phyloP scores from a whole-genome alignment of 2,113 vertebrate genomes.

The Tragulus kanchil region DNA sequence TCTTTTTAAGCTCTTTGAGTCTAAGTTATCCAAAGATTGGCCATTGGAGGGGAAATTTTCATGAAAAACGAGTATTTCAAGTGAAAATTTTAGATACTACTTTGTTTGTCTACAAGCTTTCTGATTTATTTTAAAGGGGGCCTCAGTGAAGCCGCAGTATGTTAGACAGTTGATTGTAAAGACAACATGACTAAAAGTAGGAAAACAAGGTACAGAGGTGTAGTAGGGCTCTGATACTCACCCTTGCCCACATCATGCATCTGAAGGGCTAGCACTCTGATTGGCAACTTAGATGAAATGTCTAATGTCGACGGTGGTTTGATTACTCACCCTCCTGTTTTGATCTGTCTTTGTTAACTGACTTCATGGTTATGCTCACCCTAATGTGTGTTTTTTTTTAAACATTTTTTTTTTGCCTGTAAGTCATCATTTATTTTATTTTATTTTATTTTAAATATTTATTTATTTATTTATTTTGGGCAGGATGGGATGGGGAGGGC shows the following conservation, averaged over 20 bases:
- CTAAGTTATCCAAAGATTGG: neutral
- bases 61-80: conserved; percentile 20
- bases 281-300: neutral
- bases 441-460: too few relatives aligned
- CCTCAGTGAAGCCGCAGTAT: neutral
- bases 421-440: too few relatives aligned
- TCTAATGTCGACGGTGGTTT: neutral
- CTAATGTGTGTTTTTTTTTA: neutral
- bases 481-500: too few relatives aligned
- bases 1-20: neutral
- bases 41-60: neutral
- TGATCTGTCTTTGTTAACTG: neutral
- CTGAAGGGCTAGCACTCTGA: neutral
- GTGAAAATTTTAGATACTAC: neutral
- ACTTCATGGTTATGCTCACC: neutral
- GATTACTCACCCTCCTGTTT: neutral
- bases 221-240: neutral
- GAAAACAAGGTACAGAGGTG: neutral
- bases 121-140: neutral
- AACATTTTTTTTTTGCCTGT: too few relatives aligned
- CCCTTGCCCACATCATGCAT: neutral
- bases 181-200: neutral
- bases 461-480: too few relatives aligned
- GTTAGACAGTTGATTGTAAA: neutral
- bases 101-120: conserved; percentile 6